phyloP scores from a whole-genome alignment of 2,113 vertebrate species.

The Orthonyx spaldingii region DNA sequence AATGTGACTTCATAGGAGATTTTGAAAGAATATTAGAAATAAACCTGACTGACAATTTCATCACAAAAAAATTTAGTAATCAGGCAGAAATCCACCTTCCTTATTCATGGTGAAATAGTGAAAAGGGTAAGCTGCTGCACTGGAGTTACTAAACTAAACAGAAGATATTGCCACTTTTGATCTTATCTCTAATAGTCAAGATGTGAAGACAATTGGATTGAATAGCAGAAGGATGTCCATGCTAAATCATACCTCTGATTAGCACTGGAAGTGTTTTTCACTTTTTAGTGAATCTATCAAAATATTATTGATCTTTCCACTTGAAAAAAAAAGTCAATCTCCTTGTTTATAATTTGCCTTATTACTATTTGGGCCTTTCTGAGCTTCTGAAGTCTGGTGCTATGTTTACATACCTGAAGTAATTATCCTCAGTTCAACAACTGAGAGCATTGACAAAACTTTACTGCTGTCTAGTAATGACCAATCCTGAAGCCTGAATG shows the following conservation, averaged over 20 bases:
- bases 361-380: neutral
- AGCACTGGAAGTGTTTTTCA: neutral
- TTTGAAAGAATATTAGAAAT: neutral
- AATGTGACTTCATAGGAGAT: neutral
- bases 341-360: accelerated
- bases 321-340: neutral
- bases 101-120: neutral
- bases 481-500: neutral
- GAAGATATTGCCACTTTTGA: neutral
- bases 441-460: neutral
- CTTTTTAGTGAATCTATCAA: neutral
- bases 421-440: neutral
- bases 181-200: neutral
- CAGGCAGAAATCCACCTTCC: neutral
- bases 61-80: neutral
- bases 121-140: neutral
- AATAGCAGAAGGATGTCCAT: neutral
- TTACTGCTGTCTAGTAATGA: neutral
- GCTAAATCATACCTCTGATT: neutral
- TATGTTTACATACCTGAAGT: neutral
- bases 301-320: neutral
- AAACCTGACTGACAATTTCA: neutral
- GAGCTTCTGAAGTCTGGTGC: neutral
- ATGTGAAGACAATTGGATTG: neutral
- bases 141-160: neutral